Conservation (phyloP, 1,140 invertebrate genomes). For the Leptonema lineaticorne region DNA sequence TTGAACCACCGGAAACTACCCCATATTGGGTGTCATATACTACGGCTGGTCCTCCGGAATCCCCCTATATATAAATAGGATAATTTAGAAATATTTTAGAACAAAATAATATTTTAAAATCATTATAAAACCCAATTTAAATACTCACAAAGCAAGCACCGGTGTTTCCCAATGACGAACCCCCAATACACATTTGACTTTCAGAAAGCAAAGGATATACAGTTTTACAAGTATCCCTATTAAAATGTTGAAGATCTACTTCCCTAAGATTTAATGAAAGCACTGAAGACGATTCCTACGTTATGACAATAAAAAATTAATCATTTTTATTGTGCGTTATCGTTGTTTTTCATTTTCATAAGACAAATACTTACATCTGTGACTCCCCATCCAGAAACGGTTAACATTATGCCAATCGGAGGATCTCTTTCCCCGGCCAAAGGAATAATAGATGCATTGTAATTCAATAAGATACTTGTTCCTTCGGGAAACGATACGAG, state of each 20-base stretch:
- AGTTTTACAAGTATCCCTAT: conserved; percentile 1
- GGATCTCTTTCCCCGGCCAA: conserved; percentile 24
- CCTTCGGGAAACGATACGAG: conserved; percentile 45
- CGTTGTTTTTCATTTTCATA: no score
- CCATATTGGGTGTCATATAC: conserved; percentile 23
- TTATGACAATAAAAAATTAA: no score
- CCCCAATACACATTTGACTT: conserved; percentile 35
- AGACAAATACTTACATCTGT: conserved; percentile 25
- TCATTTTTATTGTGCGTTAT: no score
- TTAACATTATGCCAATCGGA: conserved; percentile 3
- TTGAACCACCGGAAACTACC: conserved; percentile 23
- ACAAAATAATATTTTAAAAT: no score
- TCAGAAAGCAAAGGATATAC: conserved; percentile 26
- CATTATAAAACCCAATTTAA: no score
- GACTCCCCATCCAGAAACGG: conserved; percentile 36
- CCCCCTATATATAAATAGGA: no score
- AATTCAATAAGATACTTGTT: conserved; percentile 16
- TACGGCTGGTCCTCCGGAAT: conserved; percentile 34
- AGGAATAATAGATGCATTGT: conserved; percentile 1
- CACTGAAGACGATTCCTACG: no score
- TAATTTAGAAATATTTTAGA: no score
- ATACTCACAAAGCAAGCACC: conserved; percentile 37
- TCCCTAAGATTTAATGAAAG: conserved; percentile 20
- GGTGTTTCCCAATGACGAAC: conserved; percentile 25
- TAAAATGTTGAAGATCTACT: conserved; percentile 28